Percentiles rank a stretch among this genome's conserved stretches.
These are phyloP conservation scores for Bombus confusus DNA, from an alignment of 1,140 invertebrate genomes.

Conservation along the genomic window DNA sequence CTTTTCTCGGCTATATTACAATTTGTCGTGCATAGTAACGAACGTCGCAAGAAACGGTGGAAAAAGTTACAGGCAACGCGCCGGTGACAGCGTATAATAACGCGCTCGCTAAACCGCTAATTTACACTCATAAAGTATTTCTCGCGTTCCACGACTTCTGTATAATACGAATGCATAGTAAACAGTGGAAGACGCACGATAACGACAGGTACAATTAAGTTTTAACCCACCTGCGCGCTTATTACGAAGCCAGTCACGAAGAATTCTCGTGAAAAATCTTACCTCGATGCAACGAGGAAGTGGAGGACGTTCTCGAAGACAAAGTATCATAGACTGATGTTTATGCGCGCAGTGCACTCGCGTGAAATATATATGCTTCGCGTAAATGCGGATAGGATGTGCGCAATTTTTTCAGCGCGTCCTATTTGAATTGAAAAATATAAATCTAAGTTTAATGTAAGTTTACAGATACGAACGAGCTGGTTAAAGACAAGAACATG, in stretches of 20 bases:
- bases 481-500: no score
- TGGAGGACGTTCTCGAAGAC: not conserved
- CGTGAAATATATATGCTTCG: not conserved
- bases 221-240: not conserved
- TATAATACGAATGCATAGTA: not conserved
- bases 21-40: constrained; percentile 25
- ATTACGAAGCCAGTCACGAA: not conserved
- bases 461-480: not conserved
- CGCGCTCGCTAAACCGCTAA: not conserved
- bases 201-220: constrained; percentile 19
- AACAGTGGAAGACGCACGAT: not conserved
- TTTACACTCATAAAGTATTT: constrained; percentile 1
- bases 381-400: not conserved
- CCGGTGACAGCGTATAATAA: constrained; percentile 46
- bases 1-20: not conserved
- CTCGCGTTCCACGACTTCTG: constrained; percentile 7
- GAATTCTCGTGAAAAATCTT: not conserved
- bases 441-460: not conserved
- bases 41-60: constrained; percentile 4
- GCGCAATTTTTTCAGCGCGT: not conserved
- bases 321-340: not conserved
- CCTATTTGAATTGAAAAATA: not conserved
- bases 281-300: not conserved
- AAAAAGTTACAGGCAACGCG: constrained; percentile 10
- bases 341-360: not conserved